Base-by-base conservation (phyloP, 2,888 invertebrate genomes). In the Drosophila sordidapex region DNA sequence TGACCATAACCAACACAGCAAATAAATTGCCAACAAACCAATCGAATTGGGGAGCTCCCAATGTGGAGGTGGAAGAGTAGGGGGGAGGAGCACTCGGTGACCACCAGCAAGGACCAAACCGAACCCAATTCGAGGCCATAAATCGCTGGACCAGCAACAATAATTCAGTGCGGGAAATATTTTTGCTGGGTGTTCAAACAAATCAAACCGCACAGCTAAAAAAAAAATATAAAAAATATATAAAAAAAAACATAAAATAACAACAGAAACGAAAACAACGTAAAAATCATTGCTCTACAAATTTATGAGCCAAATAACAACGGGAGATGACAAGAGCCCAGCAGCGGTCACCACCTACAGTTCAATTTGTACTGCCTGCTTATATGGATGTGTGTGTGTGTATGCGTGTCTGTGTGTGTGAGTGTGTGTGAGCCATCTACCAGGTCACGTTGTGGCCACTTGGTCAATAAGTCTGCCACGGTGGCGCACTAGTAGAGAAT, bases 281-380 rank as follows among this genome's bases (percentile, higher is more conserved):
- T 84, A 71, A 86, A 88, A 89, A 87, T 84, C 80, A 81, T 85
- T 79, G 83, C 83, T 77, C 68, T 60, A 70, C 70, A 87, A 87
- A 91, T 91, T 91, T 91, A 91, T 90, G 88, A 89, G 82, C 71
- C 82, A 81, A 84, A 87, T 90, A 91, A 89, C 92, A 91, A 91
- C 91, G 91, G 91, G 92, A 91, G 91, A 91, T 91, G 91, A 90
- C 91, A 91, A 91, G 80, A 77, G 79, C 84, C 83, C 87, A 87
- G 89, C 86, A 84, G 89, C 82, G 74, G 76, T 81, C 78, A 82
- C 91, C 89, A 86, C 91, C 90, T 87, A 91, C 91, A 89, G 90
- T 87, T 89, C 83, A 82, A 87, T 83, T 87, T 87, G 85, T 78
- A 79, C 78, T 76, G 80, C 77, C 87, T 79, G 79, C 69, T 86